Base-by-base conservation (phyloP, 2,888 invertebrate species). In the Electrophaes corylata region DNA sequence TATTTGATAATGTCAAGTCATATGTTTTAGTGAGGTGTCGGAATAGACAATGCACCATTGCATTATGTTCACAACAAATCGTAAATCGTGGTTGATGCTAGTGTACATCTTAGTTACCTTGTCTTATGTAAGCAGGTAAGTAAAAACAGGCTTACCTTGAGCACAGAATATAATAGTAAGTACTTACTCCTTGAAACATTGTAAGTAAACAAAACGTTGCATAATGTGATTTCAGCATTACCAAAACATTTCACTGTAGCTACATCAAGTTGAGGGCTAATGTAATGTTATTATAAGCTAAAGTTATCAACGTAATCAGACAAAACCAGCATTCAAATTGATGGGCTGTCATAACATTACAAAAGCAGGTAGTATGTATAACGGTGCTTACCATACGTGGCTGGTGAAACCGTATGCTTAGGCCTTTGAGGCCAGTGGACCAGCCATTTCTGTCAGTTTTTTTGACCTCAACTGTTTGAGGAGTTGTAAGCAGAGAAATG, bases 371-470 rank as follows among this genome's bases (percentile, higher is more conserved):
- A 60, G 52, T 67, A 72, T 4, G 3, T 16, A 33, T 81, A 81
- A 81, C 81, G 81, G 80, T 76, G 66, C 66, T 52, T 50, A 60
- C 80, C 72, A 69, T 79, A 78, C 45, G 48, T 71, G 64, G 73
- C 61, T 64, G 65, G 79, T 79, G 83, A 83, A 79, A 81, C 75
- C 71, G 64, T 51, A 56, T 57, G 60, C 40, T 55, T 54, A 55
- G 60, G 65, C 58, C 66, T 76, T 71, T 61, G 70, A 65, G 74
- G 77, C 67, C 72, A 81, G 75, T 78, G 66, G 73, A 71, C 57
- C 45, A 46, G 43, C 39, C 48, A 35, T 53, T 45, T 43, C 43
- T 51, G 57, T 41, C 19, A 39, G 35, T 43, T 44, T 49, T 48
- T 23, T 29, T 49, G 57, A 45, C 53, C 57, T 18, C 48, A 31